Conservation (phyloP, 2,888 invertebrate species). For the Volucella inflata region DNA sequence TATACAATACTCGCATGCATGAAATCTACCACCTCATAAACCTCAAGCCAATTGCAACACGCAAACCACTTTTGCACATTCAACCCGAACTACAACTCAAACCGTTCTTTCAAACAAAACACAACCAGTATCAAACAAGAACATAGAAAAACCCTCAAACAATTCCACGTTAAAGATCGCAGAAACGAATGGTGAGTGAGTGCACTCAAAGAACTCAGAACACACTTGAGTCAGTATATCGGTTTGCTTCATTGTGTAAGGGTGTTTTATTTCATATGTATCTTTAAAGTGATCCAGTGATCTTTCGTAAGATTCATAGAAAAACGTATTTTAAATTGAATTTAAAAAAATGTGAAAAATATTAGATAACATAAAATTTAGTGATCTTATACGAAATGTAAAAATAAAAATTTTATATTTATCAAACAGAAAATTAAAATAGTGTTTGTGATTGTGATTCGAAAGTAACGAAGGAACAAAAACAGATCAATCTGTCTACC, state of each 20-base stretch:
- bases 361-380: too few relatives aligned
- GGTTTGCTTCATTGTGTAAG: slow-evolving; percentile 38
- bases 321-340: not conserved
- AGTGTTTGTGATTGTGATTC: slow-evolving; percentile 27
- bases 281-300: not conserved
- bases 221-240: slow-evolving; percentile 58
- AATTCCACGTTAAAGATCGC: slow-evolving; percentile 43
- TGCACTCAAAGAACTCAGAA: slow-evolving; percentile 32
- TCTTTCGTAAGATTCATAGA: slow-evolving; percentile 1
- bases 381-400: too few relatives aligned
- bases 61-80: not conserved
- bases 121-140: slow-evolving; percentile 57
- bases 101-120: slow-evolving; percentile 58
- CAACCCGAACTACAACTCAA: slow-evolving; percentile 2
- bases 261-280: slow-evolving; percentile 14
- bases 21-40: too few relatives aligned
- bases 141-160: slow-evolving; percentile 47
- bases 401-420: too few relatives aligned
- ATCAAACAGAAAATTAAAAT: slow-evolving; percentile 9
- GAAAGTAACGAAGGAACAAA: slow-evolving; percentile 34
- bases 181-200: slow-evolving; percentile 17
- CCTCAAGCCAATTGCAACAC: too few relatives aligned
- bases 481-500: slow-evolving; percentile 42
- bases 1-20: too few relatives aligned
- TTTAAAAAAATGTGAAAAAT: not conserved